A percentile compares a stretch with the other conserved stretches of the same genome.
phyloP scores from a whole-genome alignment of 2,797 vertebrate species.

The Sebastes taczanowskii region DNA sequence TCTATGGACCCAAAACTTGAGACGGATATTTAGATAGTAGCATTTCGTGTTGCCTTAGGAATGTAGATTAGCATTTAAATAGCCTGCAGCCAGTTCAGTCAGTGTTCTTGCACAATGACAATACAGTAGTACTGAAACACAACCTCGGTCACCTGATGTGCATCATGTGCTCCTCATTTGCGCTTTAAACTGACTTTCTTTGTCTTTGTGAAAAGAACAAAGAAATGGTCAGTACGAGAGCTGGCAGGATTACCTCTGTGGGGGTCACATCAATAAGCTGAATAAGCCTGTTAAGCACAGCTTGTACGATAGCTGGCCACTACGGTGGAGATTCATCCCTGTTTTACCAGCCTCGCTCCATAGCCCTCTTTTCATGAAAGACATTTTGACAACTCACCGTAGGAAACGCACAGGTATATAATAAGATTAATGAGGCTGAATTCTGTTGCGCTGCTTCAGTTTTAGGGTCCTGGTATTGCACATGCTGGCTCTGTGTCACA shows the following conservation, averaged over 20 bases:
- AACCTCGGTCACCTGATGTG: slow-evolving; percentile 58
- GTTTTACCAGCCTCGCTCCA: not conserved
- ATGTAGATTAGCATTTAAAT: slow-evolving; percentile 40
- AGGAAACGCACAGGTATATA: not conserved
- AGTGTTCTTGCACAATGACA: slow-evolving; percentile 39
- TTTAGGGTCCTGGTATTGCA: not conserved
- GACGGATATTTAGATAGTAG: not conserved
- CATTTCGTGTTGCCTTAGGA: slow-evolving; percentile 9
- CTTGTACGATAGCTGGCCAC: slow-evolving; percentile 1
- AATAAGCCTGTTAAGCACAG: slow-evolving; percentile 56
- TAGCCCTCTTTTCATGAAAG: not conserved
- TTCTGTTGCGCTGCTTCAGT: not conserved
- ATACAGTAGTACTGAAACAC: slow-evolving; percentile 47
- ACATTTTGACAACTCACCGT: not conserved
- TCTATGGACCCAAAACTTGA: not conserved
- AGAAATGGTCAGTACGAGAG: slow-evolving; percentile 43
- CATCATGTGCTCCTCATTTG: slow-evolving; percentile 62
- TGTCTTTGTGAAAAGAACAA: slow-evolving; percentile 65
- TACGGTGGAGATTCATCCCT: not conserved
- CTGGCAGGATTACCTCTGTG: slow-evolving; percentile 49
- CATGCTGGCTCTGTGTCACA: not conserved
- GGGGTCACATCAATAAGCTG: slow-evolving; percentile 32
- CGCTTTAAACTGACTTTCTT: slow-evolving; percentile 61
- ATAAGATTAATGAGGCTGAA: not conserved
- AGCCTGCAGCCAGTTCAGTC: slow-evolving; percentile 9